These are phyloP conservation scores for Peromyscus aztecus DNA, from an alignment of 2,797 vertebrate species.

Conservation along the genomic window DNA sequence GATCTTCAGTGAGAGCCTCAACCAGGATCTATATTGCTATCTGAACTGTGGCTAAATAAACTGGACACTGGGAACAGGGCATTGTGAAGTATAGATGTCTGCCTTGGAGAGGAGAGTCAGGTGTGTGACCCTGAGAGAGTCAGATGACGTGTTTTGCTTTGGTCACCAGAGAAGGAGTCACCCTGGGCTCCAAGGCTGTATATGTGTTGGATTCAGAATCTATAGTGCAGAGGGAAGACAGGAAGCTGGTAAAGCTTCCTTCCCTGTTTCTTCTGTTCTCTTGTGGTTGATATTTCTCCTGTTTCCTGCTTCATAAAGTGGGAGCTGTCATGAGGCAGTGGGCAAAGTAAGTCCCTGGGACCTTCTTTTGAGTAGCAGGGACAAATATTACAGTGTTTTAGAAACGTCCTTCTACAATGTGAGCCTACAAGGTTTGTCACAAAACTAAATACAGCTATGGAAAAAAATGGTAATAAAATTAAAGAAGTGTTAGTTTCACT, in stretches of 20 bases:
- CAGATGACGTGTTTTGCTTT: neutral
- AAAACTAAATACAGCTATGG: conserved; percentile 40
- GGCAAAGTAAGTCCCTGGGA: neutral
- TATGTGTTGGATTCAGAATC: neutral
- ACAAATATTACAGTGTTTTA: neutral
- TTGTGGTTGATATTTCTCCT: neutral
- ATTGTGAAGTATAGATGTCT: conserved; percentile 34
- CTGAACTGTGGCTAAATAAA: neutral
- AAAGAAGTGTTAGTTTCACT: neutral
- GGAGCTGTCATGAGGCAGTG: neutral
- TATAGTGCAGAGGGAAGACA: neutral
- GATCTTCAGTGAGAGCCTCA: conserved; percentile 8
- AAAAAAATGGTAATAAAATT: neutral
- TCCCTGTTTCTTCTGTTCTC: neutral
- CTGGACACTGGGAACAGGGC: neutral
- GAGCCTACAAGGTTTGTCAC: neutral
- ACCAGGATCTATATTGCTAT: neutral
- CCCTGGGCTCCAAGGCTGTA: neutral
- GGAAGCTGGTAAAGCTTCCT: neutral
- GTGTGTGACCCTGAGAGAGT: neutral
- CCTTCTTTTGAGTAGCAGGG: neutral
- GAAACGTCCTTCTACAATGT: neutral
- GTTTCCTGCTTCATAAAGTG: neutral
- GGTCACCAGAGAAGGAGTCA: neutral
- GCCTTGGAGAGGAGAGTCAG: neutral